Conservation (phyloP, 2,797 vertebrate genomes). For the Anabas testudineus region DNA sequence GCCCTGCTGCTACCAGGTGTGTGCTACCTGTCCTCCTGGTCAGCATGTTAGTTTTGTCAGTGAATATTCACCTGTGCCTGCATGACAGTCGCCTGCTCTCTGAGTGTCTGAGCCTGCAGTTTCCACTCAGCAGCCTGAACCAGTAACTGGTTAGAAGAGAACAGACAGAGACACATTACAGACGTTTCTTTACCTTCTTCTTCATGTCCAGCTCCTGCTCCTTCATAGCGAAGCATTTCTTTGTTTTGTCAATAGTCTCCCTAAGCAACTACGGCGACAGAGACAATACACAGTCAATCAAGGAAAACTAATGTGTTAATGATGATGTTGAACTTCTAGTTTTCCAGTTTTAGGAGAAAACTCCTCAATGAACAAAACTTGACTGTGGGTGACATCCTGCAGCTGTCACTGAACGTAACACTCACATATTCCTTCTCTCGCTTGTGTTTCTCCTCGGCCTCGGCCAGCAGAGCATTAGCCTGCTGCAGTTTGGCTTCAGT, state of each 20-base stretch:
- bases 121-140: constrained; percentile 98
- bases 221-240: constrained; percentile 84
- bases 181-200: constrained; percentile 78
- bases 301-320: not conserved
- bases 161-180: constrained; percentile 65
- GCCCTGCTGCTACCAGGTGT: not conserved
- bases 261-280: constrained; percentile 83
- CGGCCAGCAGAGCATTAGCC: constrained; percentile 89
- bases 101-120: constrained; percentile 93
- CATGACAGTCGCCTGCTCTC: constrained; percentile 93
- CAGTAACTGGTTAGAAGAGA: constrained; percentile 90
- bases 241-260: constrained; percentile 86
- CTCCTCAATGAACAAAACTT: too few species aligned
- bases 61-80: constrained; percentile 93
- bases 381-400: too few species aligned
- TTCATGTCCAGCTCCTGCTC: constrained; percentile 84
- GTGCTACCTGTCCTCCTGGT: constrained; percentile 21
- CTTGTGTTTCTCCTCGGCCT: constrained; percentile 90
- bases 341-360: too few species aligned
- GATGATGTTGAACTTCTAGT: too few species aligned
- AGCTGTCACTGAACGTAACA: constrained; percentile 18
- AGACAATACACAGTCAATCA: constrained; percentile 72
- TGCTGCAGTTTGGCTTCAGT: constrained; percentile 93
- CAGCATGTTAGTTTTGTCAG: constrained; percentile 23
- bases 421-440: constrained; percentile 96